Conservation (phyloP, 2,797 vertebrate species). For the Acridotheres tristis region DNA sequence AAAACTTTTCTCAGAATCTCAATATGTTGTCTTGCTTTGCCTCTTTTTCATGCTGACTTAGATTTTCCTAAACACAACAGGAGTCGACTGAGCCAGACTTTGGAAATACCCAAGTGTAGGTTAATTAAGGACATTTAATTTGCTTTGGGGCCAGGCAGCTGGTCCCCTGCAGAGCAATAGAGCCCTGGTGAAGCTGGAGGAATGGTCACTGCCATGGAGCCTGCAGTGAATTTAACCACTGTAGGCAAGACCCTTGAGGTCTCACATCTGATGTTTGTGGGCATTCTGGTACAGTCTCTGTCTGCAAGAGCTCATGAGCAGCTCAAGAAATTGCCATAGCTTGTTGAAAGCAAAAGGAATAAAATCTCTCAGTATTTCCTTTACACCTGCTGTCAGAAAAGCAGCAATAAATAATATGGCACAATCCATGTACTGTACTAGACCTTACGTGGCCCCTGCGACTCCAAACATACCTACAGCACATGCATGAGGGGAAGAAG, state of each 20-base stretch:
- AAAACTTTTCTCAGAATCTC: neutral
- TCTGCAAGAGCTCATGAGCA: neutral
- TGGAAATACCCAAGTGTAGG: neutral
- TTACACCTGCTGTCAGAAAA: neutral
- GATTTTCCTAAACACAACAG: neutral
- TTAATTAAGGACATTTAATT: neutral
- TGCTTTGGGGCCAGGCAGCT: neutral
- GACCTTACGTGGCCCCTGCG: neutral
- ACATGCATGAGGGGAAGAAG: accelerated
- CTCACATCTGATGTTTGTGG: neutral
- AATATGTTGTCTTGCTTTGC: neutral
- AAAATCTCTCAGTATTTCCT: neutral
- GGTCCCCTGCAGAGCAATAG: neutral
- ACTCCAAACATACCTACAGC: neutral
- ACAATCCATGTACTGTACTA: accelerated
- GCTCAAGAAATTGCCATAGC: neutral
- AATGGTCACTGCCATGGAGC: accelerated
- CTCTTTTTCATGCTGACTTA: neutral
- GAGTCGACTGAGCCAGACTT: neutral
- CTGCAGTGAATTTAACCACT: neutral
- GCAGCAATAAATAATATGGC: neutral
- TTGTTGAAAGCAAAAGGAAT: neutral
- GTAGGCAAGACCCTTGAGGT: neutral
- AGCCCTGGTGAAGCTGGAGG: neutral
- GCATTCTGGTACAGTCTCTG: neutral